Base-by-base conservation (phyloP, 1,140 invertebrate species). In the Sitophilus oryzae region DNA sequence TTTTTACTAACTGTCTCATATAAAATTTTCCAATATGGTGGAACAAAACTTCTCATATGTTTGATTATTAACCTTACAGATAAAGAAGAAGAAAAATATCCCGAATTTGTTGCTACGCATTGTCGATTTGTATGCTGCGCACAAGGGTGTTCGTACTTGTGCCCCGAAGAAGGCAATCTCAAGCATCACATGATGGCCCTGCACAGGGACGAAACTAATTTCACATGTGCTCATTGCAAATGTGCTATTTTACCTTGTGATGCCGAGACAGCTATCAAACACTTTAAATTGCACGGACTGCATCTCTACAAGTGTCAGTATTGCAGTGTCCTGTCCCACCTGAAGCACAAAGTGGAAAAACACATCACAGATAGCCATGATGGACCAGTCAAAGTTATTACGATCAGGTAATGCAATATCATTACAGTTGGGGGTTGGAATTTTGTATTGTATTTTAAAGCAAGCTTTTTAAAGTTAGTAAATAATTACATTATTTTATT, bases 241-340 rank as follows among this genome's bases (percentile, higher is more conserved):
- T 58, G 64, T 53, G 73, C 68, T 57, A 52, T 69, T 3, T 21
- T 41, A 36, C 57, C 51, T 9, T 30, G 42, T 2, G 65, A 67
- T 35, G 51, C 62, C 3, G 67, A 69, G 66, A 55, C 68, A 73
- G 80, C 89, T 54, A 72, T 81, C 4, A 71, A 75, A 52, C 87
- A 89, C 73, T 75, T 89, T 51, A 84, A 83, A 71, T 80, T 89
- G 74, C 88, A 90, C 71, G 84, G 85, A 54, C 71, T 75, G 3
- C 77, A 74, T 54, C 70, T 90, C 18, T 88, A 83, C 66, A 82
- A 82, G 59, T 89, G 85, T 72, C 77, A 77, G 2, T 69, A 78
- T 58, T 88, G 85, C 62, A 70, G 76, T 62, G 81, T 81, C 68
- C 76, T 82, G 59, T 81, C 86, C 70, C 77, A 78, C 66, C 76